phyloP scores from a whole-genome alignment of 2,113 vertebrate genomes.

The Ariopsis seemanni region DNA sequence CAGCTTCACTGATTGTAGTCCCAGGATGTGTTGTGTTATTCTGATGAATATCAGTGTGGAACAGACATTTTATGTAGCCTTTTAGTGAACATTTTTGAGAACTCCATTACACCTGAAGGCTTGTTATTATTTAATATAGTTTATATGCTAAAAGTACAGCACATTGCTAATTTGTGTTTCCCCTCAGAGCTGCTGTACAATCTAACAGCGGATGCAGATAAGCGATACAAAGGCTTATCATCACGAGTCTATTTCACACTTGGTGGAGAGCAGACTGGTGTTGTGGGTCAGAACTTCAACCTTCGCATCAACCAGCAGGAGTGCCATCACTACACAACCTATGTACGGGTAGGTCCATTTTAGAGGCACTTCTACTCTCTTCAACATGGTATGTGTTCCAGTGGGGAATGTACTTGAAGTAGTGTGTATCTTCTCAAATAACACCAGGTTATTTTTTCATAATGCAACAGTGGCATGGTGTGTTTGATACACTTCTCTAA shows the following conservation, averaged over 20 bases:
- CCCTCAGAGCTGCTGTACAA: slow-evolving; percentile 85
- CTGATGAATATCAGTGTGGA: slow-evolving; percentile 17
- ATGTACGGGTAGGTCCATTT: slow-evolving; percentile 85
- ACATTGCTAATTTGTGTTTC: slow-evolving; percentile 16
- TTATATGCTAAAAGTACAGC: not conserved
- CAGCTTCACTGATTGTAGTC: slow-evolving; percentile 2
- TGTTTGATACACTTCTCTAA: not conserved
- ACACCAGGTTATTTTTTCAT: not conserved
- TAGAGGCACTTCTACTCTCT: not conserved
- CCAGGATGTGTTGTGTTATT: slow-evolving; percentile 18
- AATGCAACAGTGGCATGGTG: not conserved
- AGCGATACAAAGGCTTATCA: slow-evolving; percentile 83
- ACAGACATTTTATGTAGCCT: not conserved
- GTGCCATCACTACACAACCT: slow-evolving; percentile 82
- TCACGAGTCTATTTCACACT: slow-evolving; percentile 84
- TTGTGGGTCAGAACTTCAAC: slow-evolving; percentile 77
- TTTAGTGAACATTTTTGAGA: not conserved
- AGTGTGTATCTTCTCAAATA: not conserved
- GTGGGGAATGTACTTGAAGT: not conserved
- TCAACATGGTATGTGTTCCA: not conserved
- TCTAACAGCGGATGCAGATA: slow-evolving; percentile 87
- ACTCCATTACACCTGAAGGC: not conserved
- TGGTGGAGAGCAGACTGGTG: slow-evolving; percentile 80
- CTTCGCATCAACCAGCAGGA: slow-evolving; percentile 78
- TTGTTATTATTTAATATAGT: slow-evolving; percentile 7